Base-by-base conservation (phyloP, 2,888 invertebrate species). In the Synergus itoensis region DNA sequence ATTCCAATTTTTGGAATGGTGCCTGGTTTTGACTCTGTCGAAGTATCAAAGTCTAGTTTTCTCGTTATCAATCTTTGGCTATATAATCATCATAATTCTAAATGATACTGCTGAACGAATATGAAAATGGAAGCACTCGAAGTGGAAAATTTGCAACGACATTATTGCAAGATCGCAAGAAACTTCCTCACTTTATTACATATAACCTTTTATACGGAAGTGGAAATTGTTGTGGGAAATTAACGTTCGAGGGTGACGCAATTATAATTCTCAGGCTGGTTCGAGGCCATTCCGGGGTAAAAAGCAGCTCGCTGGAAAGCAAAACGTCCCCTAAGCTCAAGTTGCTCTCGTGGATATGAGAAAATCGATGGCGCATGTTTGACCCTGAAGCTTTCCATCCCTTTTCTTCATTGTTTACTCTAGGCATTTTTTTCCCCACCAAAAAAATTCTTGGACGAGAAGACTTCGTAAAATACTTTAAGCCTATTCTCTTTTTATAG, bases 301-400 rank as follows among this genome's bases (percentile, higher is more conserved):
- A 76, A 69, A 77, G 82, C 79, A 79, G 82, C 79, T 80, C 77
- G 79, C 75, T 45, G 73, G 64, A 60, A 79, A 83, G 82, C 80
- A 81, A 81, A 82, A 81, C 80, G 79, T 82, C 79, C 84, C 82
- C 84, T 80, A 81, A 80, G 83, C 83, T 65, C 79, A 28, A 78
- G 73, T 77, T 81, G 80, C 78, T 81, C 82, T 69, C 76, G 81
- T 77, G 79, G 83, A 80, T 84, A 77, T 75, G 81, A 77, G 81
- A 85, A 85, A 87, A 88, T 88, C 88, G 85, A 87, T 88, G 81
- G 86, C 84, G 84, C 86, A 83, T 86, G 87, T 85, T 84, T 86
- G 86, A 87, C 87, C 88, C 87, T 87, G 86, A 84, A 63, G 78
- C 78, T 77, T 64, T 76, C 62, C 63, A 78, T 80, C 69, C 81